Evolutionary conservation across 1,140 invertebrate species (phyloP).

Genomic region (Monomorium pharaonis): DNA sequence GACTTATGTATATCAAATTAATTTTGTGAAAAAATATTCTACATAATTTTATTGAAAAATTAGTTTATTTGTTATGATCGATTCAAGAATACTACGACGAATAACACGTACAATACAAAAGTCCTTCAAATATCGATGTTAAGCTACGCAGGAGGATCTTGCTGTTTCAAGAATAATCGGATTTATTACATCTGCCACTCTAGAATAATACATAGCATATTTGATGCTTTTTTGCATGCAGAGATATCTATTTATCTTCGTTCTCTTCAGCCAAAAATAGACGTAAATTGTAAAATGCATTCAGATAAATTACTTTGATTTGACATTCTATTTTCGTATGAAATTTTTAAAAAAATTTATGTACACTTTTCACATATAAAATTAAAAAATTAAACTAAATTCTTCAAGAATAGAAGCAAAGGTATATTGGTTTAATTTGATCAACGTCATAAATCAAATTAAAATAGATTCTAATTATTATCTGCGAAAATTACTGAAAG

Average conservation of each 20-base stretch:
- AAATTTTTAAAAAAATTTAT: not conserved
- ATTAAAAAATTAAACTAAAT: not conserved
- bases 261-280: not conserved
- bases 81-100: not conserved
- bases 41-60: too few species aligned
- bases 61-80: not conserved
- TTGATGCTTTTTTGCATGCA: not conserved
- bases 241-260: not conserved
- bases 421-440: not conserved
- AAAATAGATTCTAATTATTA: not conserved
- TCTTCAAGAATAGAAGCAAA: not conserved
- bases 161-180: slow-evolving; percentile 29
- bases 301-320: not conserved
- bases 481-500: not conserved
- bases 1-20: too few species aligned
- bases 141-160: not conserved
- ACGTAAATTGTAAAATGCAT: not conserved
- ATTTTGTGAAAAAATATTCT: too few species aligned
- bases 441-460: not conserved
- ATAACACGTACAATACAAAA: not conserved
- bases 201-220: not conserved
- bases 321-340: not conserved
- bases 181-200: slow-evolving; percentile 33
- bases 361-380: not conserved
- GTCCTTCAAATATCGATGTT: slow-evolving; percentile 28